Percentiles rank a stretch among this genome's conserved stretches.
Evolutionary conservation across 64 coral and sea anemone species (phyloP).

Genomic region (Montipora sp.): DNA sequence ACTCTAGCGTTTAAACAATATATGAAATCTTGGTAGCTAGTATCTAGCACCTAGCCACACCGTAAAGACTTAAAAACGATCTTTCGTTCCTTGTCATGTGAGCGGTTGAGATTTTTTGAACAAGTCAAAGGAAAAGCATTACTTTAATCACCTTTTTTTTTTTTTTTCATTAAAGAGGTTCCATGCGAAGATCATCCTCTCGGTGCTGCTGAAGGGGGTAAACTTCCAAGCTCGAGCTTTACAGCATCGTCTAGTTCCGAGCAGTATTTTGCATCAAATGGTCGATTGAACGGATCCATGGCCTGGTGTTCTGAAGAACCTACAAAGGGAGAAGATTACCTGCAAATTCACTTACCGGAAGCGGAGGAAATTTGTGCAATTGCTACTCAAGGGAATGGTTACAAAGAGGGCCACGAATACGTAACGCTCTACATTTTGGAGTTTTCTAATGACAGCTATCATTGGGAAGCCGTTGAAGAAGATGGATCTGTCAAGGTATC

Average conservation of each 20-base stretch:
- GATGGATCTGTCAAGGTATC: constrained; percentile 17
- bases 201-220: neutral
- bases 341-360: constrained; percentile 47
- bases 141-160: too few relatives aligned
- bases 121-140: too few relatives aligned
- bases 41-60: too few relatives aligned
- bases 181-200: constrained; percentile 19
- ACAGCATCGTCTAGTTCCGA: neutral
- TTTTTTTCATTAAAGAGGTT: neutral
- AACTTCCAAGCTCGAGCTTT: constrained; percentile 2
- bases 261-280: neutral
- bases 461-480: constrained; percentile 24
- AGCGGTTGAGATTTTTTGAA: too few relatives aligned
- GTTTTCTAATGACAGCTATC: constrained; percentile 16
- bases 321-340: constrained; percentile 8
- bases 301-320: constrained; percentile 20
- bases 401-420: neutral
- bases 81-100: too few relatives aligned
- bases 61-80: too few relatives aligned
- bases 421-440: constrained; percentile 18
- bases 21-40: too few relatives aligned
- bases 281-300: constrained; percentile 35
- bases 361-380: constrained; percentile 41
- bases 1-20: too few relatives aligned
- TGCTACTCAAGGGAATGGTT: constrained; percentile 53